Evolutionary conservation across 2,113 vertebrate species (phyloP), one percentile per base, ranked within the genome.

Genomic region (Gasterosteus nipponicus): DNA sequence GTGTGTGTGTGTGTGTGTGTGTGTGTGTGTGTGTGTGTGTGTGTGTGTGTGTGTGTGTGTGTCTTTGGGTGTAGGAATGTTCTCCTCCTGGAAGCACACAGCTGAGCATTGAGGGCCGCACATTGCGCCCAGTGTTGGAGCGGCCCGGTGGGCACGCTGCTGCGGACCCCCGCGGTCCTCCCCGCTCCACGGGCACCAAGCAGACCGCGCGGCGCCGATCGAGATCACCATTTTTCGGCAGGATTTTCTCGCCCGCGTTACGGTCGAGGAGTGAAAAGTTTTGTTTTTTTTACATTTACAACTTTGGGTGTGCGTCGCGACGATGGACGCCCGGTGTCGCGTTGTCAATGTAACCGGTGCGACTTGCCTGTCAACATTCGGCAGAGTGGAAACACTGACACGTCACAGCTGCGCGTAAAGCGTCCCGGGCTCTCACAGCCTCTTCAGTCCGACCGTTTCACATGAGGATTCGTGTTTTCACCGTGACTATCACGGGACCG

Each of bases 51-150:
- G 19, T 38, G 69, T 83, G 79, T 80, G 88, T 86, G 73, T 80
- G 22, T 26, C 22, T 26, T 73, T 69, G 53, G 75, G 46, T 26
- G 22, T 26, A 26, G 68, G 4, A 35, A 63, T 78, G 68, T 81
- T 56, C 80, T 60, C 35, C 78, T 74, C 75, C 59, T 38, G 14
- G 56, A 69, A 68, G 54, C 85, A 89, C 89, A 93, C 88, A 91
- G 89, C 82, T 86, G 89, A 39, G 86, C 86, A 90, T 93, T 91
- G 87, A 92, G 47, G 56, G 73, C 53, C 72, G 77, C 78, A 91
- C 91, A 91, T 87, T 87, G 87, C 72, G 63, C 66, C 33, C 86
- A 90, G 84, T 90, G 89, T 91, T 88, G 72, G 41, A 75, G 56
- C 80, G 47, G 80, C 73, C 83, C 86, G 81, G 83, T 78, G 67